Percentiles rank a stretch among this genome's conserved stretches.
phyloP scores from a whole-genome alignment of 2,113 vertebrate species.

The Muntiacus muntjak region DNA sequence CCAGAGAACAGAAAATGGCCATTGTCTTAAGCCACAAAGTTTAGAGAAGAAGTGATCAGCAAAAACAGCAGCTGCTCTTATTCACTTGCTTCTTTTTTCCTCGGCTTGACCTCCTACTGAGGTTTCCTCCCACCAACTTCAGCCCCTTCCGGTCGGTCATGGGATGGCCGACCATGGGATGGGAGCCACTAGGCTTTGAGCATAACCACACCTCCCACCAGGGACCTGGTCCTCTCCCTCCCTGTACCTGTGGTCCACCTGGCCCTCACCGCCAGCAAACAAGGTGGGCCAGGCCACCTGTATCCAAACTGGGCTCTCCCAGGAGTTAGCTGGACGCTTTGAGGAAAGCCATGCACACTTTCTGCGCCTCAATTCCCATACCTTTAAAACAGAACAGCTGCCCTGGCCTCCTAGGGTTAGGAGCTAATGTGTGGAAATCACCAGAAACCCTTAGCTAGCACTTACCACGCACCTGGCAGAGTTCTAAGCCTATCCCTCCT shows the following conservation, averaged over 20 bases:
- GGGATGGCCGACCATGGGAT: not conserved
- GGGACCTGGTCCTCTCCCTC: not conserved
- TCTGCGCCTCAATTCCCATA: not conserved
- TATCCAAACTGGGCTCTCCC: not conserved
- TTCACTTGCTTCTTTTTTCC: not conserved
- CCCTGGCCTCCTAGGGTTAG: not conserved
- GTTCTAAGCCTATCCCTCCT: not conserved
- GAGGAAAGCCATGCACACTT: not conserved
- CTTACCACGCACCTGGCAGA: not conserved
- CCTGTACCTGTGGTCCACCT: not conserved
- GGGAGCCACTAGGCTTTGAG: not conserved
- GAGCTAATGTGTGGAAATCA: not conserved
- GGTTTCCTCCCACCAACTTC: no score
- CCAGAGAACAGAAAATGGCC: no score
- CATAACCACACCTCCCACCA: not conserved
- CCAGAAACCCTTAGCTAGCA: not conserved
- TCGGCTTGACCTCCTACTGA: no score
- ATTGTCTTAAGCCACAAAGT: not conserved
- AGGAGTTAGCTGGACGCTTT: not conserved
- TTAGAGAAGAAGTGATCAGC: no score
- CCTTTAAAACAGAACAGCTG: not conserved
- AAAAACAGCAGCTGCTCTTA: not conserved
- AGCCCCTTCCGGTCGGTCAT: not conserved
- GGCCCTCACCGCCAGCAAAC: accelerated
- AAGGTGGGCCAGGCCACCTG: not conserved